Percentiles rank a stretch among this genome's conserved stretches.
Conservation (phyloP, 2,797 vertebrate genomes). For the Pelochelys cantorii region DNA sequence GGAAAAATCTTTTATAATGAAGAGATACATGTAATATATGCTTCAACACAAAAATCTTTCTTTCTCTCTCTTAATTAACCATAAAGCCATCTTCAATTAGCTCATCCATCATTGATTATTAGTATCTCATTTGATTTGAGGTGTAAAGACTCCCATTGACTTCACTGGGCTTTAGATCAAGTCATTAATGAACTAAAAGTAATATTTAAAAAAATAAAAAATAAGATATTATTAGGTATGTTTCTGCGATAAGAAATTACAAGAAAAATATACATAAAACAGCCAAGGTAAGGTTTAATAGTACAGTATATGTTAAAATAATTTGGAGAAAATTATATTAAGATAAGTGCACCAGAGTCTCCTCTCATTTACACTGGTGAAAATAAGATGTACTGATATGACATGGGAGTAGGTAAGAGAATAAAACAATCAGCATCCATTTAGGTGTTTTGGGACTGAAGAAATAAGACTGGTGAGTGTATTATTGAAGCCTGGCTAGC, state of each 20-base stretch:
- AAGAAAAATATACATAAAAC: neutral
- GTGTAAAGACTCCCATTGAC: neutral
- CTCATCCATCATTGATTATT: neutral
- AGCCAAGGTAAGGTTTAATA: neutral
- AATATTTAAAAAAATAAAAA: neutral
- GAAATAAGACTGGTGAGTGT: neutral
- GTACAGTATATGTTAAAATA: neutral
- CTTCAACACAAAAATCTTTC: neutral
- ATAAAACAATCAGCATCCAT: neutral
- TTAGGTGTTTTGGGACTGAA: neutral
- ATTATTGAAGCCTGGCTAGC: neutral
- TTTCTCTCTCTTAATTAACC: neutral
- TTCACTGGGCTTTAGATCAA: neutral
- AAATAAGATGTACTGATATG: neutral
- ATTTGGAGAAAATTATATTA: fast-evolving
- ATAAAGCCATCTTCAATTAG: slow-evolving; percentile 9
- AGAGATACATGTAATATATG: neutral
- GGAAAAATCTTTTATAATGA: neutral
- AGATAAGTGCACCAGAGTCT: neutral
- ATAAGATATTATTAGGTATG: neutral
- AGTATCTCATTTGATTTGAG: slow-evolving; percentile 26
- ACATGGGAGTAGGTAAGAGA: neutral
- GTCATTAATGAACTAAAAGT: neutral
- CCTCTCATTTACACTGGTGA: neutral
- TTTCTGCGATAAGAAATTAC: neutral